phyloP scores from a whole-genome alignment of 2,113 vertebrate genomes.

The Hylia prasina region DNA sequence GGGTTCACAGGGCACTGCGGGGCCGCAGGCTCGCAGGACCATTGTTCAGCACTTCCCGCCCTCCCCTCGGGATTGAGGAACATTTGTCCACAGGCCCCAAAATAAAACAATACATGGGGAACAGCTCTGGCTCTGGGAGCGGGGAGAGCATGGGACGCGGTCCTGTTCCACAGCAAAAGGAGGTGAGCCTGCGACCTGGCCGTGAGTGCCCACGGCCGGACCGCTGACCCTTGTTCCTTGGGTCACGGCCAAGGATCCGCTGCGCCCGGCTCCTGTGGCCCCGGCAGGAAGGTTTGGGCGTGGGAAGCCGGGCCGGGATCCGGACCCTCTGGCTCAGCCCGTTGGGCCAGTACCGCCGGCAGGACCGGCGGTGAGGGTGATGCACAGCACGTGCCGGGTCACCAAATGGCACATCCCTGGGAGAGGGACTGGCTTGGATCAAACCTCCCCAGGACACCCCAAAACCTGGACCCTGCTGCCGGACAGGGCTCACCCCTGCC shows the following conservation, averaged over 20 bases:
- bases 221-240: not conserved
- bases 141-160: not conserved
- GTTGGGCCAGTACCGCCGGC: not conserved
- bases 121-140: not conserved
- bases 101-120: conserved; percentile 38
- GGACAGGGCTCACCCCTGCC: not conserved
- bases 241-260: not conserved
- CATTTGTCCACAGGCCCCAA: not conserved
- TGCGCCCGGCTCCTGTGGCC: not conserved
- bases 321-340: not conserved
- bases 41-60: conserved; percentile 56
- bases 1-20: not conserved
- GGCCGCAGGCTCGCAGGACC: not conserved
- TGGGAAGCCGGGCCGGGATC: not conserved
- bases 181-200: not conserved
- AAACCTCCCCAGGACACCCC: not conserved
- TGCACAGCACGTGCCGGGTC: accelerated
- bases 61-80: conserved; percentile 20
- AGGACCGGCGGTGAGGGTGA: not conserved
- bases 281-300: not conserved
- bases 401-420: not conserved
- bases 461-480: not conserved
- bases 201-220: accelerated
- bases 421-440: accelerated
- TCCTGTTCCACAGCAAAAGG: not conserved